phyloP scores from a whole-genome alignment of 2,113 vertebrate genomes.

The Canis aureus region DNA sequence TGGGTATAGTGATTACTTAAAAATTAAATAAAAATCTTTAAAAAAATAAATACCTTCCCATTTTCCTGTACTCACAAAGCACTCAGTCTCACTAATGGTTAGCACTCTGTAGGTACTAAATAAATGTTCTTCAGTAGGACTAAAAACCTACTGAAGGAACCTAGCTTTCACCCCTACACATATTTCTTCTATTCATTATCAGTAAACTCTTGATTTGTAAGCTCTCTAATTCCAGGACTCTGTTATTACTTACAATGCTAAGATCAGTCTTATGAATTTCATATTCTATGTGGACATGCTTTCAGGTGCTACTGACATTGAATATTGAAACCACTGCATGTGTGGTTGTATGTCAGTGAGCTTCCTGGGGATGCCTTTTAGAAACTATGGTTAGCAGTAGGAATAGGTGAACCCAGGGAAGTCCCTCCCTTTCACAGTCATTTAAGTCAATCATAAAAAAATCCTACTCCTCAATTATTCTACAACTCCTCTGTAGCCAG shows the following conservation, averaged over 20 bases:
- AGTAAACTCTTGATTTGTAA: constrained; percentile 20
- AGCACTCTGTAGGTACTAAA: neutral
- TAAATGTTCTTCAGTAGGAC: neutral
- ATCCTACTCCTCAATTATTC: neutral
- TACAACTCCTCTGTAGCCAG: neutral
- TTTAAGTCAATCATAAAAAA: neutral
- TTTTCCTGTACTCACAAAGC: neutral
- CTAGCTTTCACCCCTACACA: neutral
- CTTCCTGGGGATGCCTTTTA: neutral
- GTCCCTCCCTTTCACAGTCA: neutral
- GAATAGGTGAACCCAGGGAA: neutral
- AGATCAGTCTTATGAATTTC: neutral
- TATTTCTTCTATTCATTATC: neutral
- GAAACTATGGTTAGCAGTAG: neutral
- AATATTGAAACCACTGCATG: neutral
- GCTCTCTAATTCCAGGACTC: neutral
- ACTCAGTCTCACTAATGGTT: neutral
- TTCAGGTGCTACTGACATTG: neutral
- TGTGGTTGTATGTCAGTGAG: neutral
- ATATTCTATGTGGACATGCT: neutral
- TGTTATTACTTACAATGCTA: neutral
- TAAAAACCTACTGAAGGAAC: neutral
- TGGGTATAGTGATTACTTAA: neutral
- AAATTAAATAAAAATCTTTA: neutral
- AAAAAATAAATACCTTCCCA: neutral